Base-by-base conservation (phyloP, 2,888 invertebrate genomes). In the Eulithis prunata region DNA sequence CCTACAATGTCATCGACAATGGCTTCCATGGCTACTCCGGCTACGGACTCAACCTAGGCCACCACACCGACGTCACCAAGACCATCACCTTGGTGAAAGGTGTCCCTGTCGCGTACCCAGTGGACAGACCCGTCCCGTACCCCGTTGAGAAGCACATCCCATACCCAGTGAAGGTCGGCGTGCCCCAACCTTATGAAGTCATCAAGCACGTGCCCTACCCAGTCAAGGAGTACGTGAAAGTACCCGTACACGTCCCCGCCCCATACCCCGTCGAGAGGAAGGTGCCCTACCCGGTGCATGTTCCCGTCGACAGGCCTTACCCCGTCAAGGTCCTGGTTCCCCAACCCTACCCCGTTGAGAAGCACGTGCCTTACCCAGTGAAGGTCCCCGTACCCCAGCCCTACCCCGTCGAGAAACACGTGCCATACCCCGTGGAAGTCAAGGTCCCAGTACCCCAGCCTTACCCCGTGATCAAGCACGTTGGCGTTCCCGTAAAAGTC, bases 181-280 rank as follows among this genome's bases (percentile, higher is more conserved):
- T 95, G 68, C 95, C 95, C 12, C 95, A 95, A 80, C 96, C 96
- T 64, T 96, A 95, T 85, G 95, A 96, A 77, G 96, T 97, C 72
- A 90, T 94, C 86, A 95, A 95, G 88, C 94, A 94, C 85, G 91
- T 95, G 74, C 96, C 96, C 52, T 94, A 95, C 80, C 96, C 96
- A 78, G 96, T 96, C 72, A 96, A 96, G 92, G 96, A 96, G 87
- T 94, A 94, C 90, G 95, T 97, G 58, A 96, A 96, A 85, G 96
- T 97, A 66, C 96, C 96, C 73, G 95, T 96, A 69, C 96, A 96
- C 80, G 95, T 96, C 69, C 96, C 96, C 46, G 95, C 95, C 74
- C 96, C 96, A 71, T 97, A 96, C 88, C 96, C 96, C 51, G 97
- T 97, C 49, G 96, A 96, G 88, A 97, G 95, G 92, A 95, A 94